phyloP scores from a whole-genome alignment of 37 sponge, comb jelly and placozoan species.

The Chondrosia reniformis region DNA sequence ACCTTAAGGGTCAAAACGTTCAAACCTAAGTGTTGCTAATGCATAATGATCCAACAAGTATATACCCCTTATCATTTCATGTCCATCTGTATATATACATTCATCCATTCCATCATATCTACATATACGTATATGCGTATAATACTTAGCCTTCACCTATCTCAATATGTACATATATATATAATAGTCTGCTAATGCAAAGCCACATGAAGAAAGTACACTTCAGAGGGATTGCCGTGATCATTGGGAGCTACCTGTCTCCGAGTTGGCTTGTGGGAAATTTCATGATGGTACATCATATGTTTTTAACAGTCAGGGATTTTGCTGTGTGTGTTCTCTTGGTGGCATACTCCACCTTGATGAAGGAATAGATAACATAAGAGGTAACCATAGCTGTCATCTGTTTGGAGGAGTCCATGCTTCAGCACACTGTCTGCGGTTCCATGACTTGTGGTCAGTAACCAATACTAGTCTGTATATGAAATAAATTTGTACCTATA shows the following conservation, averaged over 20 bases:
- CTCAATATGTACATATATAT: too few species aligned
- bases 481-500: background rate
- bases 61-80: too few species aligned
- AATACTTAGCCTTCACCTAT: background rate
- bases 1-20: too few species aligned
- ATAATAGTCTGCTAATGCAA: conserved; percentile 72
- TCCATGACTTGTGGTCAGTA: conserved; percentile 7
- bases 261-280: conserved; percentile 45
- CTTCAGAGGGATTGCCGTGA: conserved; percentile 43
- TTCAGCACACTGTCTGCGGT: conserved; percentile 15
- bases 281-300: conserved; percentile 6
- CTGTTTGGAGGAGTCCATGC: conserved; percentile 27
- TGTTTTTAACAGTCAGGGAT: conserved; percentile 81
- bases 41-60: too few species aligned
- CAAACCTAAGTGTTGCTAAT: too few species aligned
- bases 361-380: background rate
- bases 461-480: too few species aligned
- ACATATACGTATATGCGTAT: background rate
- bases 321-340: conserved; percentile 55
- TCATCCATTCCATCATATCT: background rate
- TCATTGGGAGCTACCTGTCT: conserved; percentile 2
- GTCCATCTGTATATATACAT: background rate
- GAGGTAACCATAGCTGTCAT: conserved; percentile 23
- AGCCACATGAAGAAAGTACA: conserved; percentile 40
- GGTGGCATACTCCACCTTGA: background rate